These are phyloP conservation scores for Beris chalybata DNA, from an alignment of 2,888 invertebrate species.

Conservation along the genomic window DNA sequence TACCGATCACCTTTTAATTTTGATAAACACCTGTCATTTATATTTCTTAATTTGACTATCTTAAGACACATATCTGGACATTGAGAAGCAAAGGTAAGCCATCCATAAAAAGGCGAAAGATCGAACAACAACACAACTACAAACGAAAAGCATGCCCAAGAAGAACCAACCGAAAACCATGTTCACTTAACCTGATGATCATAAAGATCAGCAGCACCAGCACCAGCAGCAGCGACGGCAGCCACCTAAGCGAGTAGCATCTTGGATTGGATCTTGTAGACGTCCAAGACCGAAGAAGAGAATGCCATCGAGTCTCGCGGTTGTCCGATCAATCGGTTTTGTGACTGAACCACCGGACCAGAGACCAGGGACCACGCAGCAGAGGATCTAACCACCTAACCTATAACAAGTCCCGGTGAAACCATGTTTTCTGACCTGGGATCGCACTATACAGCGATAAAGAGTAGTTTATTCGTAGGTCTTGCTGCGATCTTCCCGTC, in stretches of 20 bases:
- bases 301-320: not conserved
- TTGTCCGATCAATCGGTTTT: constrained; percentile 5
- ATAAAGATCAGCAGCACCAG: not conserved
- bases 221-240: too few relatives aligned
- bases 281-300: not conserved
- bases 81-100: constrained; percentile 21
- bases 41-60: constrained; percentile 39
- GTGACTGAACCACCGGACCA: not conserved
- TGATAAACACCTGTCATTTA: constrained; percentile 40
- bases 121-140: not conserved
- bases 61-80: constrained; percentile 34
- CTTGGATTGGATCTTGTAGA: not conserved
- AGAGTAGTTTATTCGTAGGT: too few relatives aligned
- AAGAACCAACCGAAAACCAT: constrained; percentile 2
- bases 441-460: too few relatives aligned
- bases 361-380: not conserved
- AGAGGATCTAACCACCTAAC: too few relatives aligned
- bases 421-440: too few relatives aligned
- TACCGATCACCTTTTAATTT: constrained; percentile 33
- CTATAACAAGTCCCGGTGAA: too few relatives aligned
- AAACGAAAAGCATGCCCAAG: not conserved
- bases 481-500: too few relatives aligned
- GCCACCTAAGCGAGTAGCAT: constrained; percentile 1
- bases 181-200: not conserved
- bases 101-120: not conserved